Evolutionary conservation across 2,113 vertebrate genomes (phyloP), one percentile per base, ranked within the genome.

Genomic region (Leptodactylus fuscus): DNA sequence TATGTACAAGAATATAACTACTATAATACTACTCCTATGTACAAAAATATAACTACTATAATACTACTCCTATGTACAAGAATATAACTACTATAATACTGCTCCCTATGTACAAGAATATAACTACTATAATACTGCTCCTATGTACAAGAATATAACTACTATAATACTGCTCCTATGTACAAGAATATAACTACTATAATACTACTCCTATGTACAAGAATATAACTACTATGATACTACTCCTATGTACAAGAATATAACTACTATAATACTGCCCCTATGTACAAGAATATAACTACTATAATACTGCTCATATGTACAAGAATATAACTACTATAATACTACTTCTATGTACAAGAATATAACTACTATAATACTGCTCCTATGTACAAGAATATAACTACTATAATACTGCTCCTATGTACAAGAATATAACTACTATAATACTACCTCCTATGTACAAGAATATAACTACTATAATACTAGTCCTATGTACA

Each of bases 401-500:
- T 55, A 55, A 55, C 51, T 55, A 55, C 51, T 55, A 60, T 60
- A 60, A 60, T 27, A 27, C 55, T 60, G 24, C 22, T 24, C 55
- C 46, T 48, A 48, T 48, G 9, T 60, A 24, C 24, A 60, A 13
- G n/a, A 62, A 62, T 62, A 27, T 27, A 27, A 27, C 24, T 29
- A 27, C 51, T 55, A 55, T 55, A 55, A 55, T 55, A 55, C 51
- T 55, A 20, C 51, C 51, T 8, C 51, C n/a, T 62, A 12, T 27
- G 10, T 62, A 62, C 58, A 62, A 62, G n/a, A 62, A 62, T 62
- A 62, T 62, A 62, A 62, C 58, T 62, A 62, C 58, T 62, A 62
- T 13, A 62, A 62, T 27, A 62, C 58, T 62, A 24, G n/a, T 4
- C 58, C 58, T 60, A 60, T 60, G 10, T 60, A 60, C 58, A 60